Evolutionary conservation across 1,140 invertebrate species (phyloP).

Genomic region (Drosophila kikkawai): DNA sequence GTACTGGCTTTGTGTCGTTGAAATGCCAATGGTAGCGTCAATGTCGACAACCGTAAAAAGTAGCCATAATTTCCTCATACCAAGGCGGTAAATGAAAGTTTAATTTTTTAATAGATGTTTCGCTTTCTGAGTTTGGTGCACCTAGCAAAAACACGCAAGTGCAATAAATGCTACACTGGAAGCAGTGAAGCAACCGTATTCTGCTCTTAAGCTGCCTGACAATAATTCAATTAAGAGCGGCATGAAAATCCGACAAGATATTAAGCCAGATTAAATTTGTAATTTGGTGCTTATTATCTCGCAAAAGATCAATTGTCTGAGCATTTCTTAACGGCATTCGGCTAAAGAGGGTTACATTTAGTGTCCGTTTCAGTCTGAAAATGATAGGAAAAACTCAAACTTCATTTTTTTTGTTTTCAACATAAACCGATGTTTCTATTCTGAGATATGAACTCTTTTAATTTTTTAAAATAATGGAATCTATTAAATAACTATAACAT

Average conservation of each 20-base stretch:
- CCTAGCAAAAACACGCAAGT: slow-evolving; percentile 52
- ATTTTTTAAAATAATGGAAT: too few species aligned
- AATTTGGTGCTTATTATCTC: background rate
- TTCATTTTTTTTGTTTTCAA: too few species aligned
- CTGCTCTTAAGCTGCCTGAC: slow-evolving; percentile 36
- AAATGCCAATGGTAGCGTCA: slow-evolving; percentile 7
- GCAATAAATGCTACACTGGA: slow-evolving; percentile 43
- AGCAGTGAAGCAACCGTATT: slow-evolving; percentile 45
- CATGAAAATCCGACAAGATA: slow-evolving; percentile 40
- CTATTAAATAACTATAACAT: too few species aligned
- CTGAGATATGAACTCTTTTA: too few species aligned
- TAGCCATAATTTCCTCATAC: slow-evolving; percentile 65
- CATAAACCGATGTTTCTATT: too few species aligned
- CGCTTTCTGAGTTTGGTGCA: slow-evolving; percentile 75
- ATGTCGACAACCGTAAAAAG: slow-evolving; percentile 27
- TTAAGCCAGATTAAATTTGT: slow-evolving; percentile 27
- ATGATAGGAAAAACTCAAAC: too few species aligned
- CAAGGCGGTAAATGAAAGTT: slow-evolving; percentile 65
- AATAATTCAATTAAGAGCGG: slow-evolving; percentile 69
- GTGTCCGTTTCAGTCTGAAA: too few species aligned
- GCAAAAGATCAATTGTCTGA: background rate
- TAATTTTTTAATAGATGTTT: slow-evolving; percentile 69
- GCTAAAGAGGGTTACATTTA: too few species aligned
- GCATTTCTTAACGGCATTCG: background rate
- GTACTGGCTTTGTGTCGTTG: background rate